Base-by-base conservation (phyloP, 2,888 invertebrate species). In the Hypselothyrea guttata region DNA sequence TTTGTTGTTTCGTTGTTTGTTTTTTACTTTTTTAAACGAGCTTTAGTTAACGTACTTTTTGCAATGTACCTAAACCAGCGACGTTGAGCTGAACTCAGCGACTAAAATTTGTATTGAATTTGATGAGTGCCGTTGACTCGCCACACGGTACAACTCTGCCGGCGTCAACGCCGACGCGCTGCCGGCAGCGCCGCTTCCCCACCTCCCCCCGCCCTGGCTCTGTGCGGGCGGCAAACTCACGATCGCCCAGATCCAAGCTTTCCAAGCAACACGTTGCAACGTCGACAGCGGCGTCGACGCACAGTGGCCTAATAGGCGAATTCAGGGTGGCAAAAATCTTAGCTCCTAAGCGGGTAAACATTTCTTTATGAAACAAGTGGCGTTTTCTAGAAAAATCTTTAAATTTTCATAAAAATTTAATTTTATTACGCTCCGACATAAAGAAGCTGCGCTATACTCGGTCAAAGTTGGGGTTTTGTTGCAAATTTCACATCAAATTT, bases 21-120 rank as follows among this genome's bases (percentile, higher is more conserved):
- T 41, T 48, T 31, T 27, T 49, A 40, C 46, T 13, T 28, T 15
- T 16, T 37, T n/a, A 11, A 40, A 15, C 46, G 37, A 33, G 22
- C 71, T 51, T 61, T 51, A 57, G 44, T 47, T 55, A 58, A 54
- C 67, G 53, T 70, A 67, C 63, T 64, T 61, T n/a, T 2, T 51
- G 37, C 38, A 34, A 47, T 49, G 9, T 47, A 48, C 59, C 63
- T 66, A 83, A 64, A 72, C 71, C 84, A 78, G 75, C 84, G 77
- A 70, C 75, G 81, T 67, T 84, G 86, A 86, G 87, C 87, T 81
- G 63, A 87, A 77, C 79, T 82, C 79, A 85, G 84, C 86, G 84
- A 87, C 87, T 87, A 73, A 88, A 87, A 75, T 75, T 84, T 66
- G 71, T 75, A 79, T 75, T 84, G 71, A 64, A 65, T 75, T 75